Base-by-base conservation (phyloP, 2,888 invertebrate genomes). In the Drosophila mulleri region DNA sequence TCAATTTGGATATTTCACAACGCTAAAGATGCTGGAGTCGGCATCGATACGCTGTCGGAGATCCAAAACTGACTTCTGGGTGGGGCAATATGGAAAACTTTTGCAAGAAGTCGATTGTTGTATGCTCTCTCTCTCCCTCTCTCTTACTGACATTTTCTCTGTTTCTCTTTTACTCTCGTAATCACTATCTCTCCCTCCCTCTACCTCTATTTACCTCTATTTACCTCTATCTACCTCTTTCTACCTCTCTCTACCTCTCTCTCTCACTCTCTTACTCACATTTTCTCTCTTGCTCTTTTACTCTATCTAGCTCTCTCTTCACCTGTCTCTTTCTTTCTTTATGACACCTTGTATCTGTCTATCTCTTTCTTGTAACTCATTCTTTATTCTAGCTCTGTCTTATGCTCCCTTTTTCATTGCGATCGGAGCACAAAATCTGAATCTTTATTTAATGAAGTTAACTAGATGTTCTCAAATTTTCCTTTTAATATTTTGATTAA, bases 1-100 rank as follows among this genome's bases (percentile, higher is more conserved):
- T 67, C 41, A 82, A 88, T 89, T 88, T 78, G 75, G 70, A 89
- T 71, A 83, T 79, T 75, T 82, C 79, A 82, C 73, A 78, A 72
- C 69, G 71, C 37, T 2, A 9, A 47, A 72, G 67, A 54, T 67
- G 60, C 54, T 61, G 58, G 14, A 32, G 44, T n/a, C 12, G 42
- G 54, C 45, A 18, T n/a, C 23, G 42, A 41, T 7, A 48, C 16
- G 52, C n/a, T 4, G 32, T 52, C 35, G n/a, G 67, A 54, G 41
- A 42, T 42, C 11, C 32, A 44, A 37, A 58, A 14, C 35, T 29
- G 14, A 37, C 18, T 16, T 37, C 47, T 60, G 42, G 42, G 35
- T 35, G 37, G 42, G 45, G 41, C 4, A 18, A 32, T 18, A 18
- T 35, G 16, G 18, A 23, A 18, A 14, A 6, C 4, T 4, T 1